Evolutionary conservation across 2,888 invertebrate species (phyloP).

Genomic region (Tiliacea citrago): DNA sequence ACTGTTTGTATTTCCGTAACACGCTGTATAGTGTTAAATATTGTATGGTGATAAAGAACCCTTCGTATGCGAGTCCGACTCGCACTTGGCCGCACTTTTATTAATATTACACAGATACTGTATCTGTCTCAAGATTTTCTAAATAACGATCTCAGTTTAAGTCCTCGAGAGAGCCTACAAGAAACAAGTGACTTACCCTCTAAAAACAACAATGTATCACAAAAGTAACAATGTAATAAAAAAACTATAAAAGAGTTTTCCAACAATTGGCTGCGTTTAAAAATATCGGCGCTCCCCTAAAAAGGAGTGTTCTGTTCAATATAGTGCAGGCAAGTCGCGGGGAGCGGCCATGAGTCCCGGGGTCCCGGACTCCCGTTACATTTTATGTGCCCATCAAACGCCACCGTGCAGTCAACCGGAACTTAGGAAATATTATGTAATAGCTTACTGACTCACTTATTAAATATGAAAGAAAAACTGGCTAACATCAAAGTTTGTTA

Average conservation of each 20-base stretch:
- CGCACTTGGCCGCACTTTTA: no score
- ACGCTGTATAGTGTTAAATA: no score
- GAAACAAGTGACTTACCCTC: not conserved
- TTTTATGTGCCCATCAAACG: constrained; percentile 82
- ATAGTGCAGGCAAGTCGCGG: constrained; percentile 50
- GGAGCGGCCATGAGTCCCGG: constrained; percentile 55
- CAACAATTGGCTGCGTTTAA: constrained; percentile 48
- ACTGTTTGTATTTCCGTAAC: no score
- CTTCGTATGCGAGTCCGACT: no score
- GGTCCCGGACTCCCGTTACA: constrained; percentile 72
- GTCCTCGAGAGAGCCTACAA: not conserved
- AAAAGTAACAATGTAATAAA: constrained; percentile 40
- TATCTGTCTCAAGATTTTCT: not conserved
- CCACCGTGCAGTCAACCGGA: constrained; percentile 77
- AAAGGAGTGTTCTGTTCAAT: constrained; percentile 43
- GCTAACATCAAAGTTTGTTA: constrained; percentile 9
- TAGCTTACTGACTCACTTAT: constrained; percentile 36
- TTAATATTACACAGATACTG: not conserved
- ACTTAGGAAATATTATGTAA: constrained; percentile 63
- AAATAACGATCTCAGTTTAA: not conserved
- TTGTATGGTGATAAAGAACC: no score
- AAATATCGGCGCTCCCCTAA: constrained; percentile 53
- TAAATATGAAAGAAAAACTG: constrained; percentile 33
- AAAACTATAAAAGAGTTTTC: constrained; percentile 29
- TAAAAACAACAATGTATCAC: no score